Base-by-base conservation (phyloP, 1,140 invertebrate species). In the Caerostris extrusa region DNA sequence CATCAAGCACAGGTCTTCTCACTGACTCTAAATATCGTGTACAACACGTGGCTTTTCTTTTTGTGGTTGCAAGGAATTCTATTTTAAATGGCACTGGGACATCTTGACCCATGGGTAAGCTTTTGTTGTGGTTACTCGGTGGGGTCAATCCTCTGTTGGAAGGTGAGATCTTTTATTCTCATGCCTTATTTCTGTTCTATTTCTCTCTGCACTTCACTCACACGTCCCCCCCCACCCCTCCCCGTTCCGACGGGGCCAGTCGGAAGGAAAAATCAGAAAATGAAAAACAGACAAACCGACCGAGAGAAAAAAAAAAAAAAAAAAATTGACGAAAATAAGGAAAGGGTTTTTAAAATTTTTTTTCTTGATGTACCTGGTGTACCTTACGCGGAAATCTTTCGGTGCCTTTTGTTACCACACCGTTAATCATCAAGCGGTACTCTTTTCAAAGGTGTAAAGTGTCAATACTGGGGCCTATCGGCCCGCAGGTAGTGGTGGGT, bases 401-500 rank as follows among this genome's bases (percentile, higher is more conserved):
- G 87, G 61, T 17, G 12, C n/a, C 55, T 56, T 58, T 83, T 57
- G 82, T 83, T 58, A 57, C 53, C 61, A 83, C 55, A 90, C 61
- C 87, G 87, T 90, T 90, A 90, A 90, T 90, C 61, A 90, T 71
- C 14, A 55, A n/a, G 87, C 61, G 87, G 61, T 77, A 50, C n/a
- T 90, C 64, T 90, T 83, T 90, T 90, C 67, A 56, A 50, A 17
- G 17, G 5, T 7, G 71, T 34, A 12, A 64, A 53, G 71, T 83
- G 82, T 83, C 82, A 83, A 83, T 83, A 83, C n/a, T 19, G 17
- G 3, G 17, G 7, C 61, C 50, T 77, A 77, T 53, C 50, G 71
- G 50, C 34, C 53, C 3, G 69, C 69, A 12, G 34, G 34, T 50
- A 12, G 14, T 77, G 3, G 34, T 77, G 10, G 71, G 10, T 77